phyloP scores from a whole-genome alignment of 2,797 vertebrate genomes.

The Ptychadena robeensis region DNA sequence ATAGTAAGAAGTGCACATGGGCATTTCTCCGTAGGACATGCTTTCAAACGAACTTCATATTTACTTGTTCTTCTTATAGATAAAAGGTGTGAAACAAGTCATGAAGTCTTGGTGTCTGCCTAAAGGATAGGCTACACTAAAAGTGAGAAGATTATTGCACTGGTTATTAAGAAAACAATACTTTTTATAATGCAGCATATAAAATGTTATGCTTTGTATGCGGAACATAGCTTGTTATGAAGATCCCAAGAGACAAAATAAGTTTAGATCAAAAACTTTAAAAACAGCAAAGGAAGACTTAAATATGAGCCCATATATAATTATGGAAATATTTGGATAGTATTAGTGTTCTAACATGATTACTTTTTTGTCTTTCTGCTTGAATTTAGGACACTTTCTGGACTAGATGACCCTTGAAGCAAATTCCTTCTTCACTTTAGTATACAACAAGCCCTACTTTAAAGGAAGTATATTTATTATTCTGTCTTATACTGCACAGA shows the following conservation, averaged over 20 bases:
- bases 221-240: neutral
- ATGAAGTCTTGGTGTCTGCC: neutral
- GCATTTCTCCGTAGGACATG: neutral
- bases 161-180: neutral
- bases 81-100: neutral
- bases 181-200: neutral
- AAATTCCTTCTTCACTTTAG: neutral
- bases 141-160: neutral
- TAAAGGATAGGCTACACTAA: neutral
- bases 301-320: neutral
- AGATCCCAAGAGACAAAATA: neutral
- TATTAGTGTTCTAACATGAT: neutral
- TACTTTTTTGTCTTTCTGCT: neutral
- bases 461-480: constrained; percentile 20
- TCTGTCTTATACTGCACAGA: constrained; percentile 6
- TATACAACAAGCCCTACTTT: neutral
- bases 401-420: constrained; percentile 1
- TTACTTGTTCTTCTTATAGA: neutral
- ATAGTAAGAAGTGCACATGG: neutral
- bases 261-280: neutral
- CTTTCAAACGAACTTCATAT: neutral
- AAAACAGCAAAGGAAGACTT: neutral
- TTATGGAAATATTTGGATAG: neutral
- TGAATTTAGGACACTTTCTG: constrained; percentile 2
- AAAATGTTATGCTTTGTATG: neutral